Percentiles rank a stretch among this genome's conserved stretches.
Evolutionary conservation across 2,797 vertebrate genomes (phyloP).

Genomic region (Anniella stebbinsi): DNA sequence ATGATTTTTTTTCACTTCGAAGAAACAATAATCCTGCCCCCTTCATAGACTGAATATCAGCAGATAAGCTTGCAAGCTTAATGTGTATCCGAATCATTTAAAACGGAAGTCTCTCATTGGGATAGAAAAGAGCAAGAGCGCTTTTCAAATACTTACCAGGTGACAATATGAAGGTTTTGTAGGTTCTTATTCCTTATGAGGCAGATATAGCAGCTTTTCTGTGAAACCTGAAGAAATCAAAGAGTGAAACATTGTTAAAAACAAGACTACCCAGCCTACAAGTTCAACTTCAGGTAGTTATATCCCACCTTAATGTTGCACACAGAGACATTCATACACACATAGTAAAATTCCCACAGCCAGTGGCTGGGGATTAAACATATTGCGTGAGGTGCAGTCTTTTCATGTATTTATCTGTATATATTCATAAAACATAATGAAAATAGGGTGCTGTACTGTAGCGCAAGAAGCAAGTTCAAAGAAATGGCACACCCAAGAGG

Average conservation of each 20-base stretch:
- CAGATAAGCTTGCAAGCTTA: not conserved
- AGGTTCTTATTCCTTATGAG: slow-evolving; percentile 45
- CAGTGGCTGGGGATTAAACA: not conserved
- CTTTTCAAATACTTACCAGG: slow-evolving; percentile 64
- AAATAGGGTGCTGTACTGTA: not conserved
- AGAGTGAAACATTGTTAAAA: slow-evolving; percentile 45
- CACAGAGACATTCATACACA: not conserved
- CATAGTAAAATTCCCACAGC: not conserved
- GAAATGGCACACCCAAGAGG: not conserved
- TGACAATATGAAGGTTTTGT: slow-evolving; percentile 54
- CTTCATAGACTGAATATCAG: not conserved
- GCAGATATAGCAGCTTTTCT: slow-evolving; percentile 38
- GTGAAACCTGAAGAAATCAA: slow-evolving; percentile 60
- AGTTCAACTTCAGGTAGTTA: not conserved
- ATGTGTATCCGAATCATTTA: not conserved
- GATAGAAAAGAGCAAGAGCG: slow-evolving; percentile 35
- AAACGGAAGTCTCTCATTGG: not conserved
- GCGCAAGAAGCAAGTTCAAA: not conserved
- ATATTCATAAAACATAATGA: not conserved
- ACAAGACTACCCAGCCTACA: not conserved
- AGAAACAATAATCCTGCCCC: not conserved
- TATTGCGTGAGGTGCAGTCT: not conserved
- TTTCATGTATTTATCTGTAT: not conserved
- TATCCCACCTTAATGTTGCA: not conserved
- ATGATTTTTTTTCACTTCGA: not conserved